Evolutionary conservation across 2,113 vertebrate genomes (phyloP).

Genomic region (Struthidea cinerea): DNA sequence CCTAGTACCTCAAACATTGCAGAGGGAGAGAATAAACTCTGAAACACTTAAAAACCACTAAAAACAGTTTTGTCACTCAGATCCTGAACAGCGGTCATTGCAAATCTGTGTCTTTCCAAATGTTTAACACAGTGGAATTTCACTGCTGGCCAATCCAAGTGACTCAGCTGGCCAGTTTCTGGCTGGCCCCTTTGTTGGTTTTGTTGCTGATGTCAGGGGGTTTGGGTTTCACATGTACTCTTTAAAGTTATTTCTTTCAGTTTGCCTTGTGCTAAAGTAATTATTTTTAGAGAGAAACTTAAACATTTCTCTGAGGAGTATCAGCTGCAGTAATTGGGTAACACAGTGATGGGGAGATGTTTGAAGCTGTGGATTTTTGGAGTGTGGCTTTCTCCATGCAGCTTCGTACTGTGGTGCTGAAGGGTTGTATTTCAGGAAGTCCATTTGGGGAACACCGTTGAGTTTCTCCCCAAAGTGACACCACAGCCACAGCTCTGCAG

Average conservation of each 20-base stretch:
- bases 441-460: background rate
- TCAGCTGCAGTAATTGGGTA: background rate
- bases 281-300: background rate
- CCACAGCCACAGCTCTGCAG: background rate
- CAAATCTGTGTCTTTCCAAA: background rate
- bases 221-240: background rate
- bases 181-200: background rate
- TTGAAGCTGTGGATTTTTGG: background rate
- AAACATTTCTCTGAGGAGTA: background rate
- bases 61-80: background rate
- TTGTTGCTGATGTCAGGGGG: background rate
- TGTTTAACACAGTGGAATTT: background rate
- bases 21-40: background rate
- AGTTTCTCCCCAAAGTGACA: background rate
- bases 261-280: background rate
- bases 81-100: background rate
- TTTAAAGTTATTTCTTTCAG: background rate
- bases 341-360: background rate
- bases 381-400: background rate
- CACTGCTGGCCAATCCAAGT: background rate
- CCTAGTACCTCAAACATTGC: background rate
- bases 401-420: accelerated
- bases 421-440: background rate
- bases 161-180: background rate
- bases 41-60: background rate